These are phyloP conservation scores for Drosophila melanosoma DNA, from an alignment of 2,888 invertebrate species.

Conservation along the genomic window DNA sequence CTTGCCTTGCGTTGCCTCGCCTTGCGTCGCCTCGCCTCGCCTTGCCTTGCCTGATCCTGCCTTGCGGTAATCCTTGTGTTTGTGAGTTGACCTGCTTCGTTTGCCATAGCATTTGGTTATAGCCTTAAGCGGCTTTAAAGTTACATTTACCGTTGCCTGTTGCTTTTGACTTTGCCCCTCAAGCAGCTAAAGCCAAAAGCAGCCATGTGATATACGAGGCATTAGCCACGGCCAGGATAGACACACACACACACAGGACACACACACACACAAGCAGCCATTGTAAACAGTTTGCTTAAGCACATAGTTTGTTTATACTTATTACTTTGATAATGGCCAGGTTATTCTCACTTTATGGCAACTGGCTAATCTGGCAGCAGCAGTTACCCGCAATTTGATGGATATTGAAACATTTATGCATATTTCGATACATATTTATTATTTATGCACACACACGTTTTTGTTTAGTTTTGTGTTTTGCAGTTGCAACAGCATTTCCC, in stretches of 20 bases:
- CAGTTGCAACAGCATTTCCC: conserved; percentile 45
- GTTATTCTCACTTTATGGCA: conserved; percentile 16
- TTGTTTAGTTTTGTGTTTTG: not conserved
- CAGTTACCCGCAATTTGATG: conserved; percentile 13
- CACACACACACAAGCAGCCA: conserved; percentile 24
- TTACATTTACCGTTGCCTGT: conserved; percentile 63
- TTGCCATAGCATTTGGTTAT: conserved; percentile 76
- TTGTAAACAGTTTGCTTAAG: conserved; percentile 69
- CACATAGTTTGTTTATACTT: conserved; percentile 75
- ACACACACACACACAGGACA: not conserved
- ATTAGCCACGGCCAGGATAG: conserved; percentile 22
- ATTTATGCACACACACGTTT: not conserved
- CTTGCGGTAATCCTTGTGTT: conserved; percentile 72
- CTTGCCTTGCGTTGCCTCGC: conserved; percentile 2
- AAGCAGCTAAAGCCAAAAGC: conserved; percentile 39
- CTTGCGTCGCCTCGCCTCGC: not conserved
- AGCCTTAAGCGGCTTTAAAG: conserved; percentile 77
- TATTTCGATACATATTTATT: not conserved
- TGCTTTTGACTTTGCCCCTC: conserved; percentile 52
- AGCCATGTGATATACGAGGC: conserved; percentile 50
- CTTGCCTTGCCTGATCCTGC: conserved; percentile 11
- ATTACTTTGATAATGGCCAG: conserved; percentile 71
- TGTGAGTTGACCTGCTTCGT: conserved; percentile 79
- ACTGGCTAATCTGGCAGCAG: conserved; percentile 37
- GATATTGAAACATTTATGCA: not conserved